These are phyloP conservation scores for Acrocephalus scirpaceus DNA, from an alignment of 2,797 vertebrate genomes.

Conservation along the genomic window DNA sequence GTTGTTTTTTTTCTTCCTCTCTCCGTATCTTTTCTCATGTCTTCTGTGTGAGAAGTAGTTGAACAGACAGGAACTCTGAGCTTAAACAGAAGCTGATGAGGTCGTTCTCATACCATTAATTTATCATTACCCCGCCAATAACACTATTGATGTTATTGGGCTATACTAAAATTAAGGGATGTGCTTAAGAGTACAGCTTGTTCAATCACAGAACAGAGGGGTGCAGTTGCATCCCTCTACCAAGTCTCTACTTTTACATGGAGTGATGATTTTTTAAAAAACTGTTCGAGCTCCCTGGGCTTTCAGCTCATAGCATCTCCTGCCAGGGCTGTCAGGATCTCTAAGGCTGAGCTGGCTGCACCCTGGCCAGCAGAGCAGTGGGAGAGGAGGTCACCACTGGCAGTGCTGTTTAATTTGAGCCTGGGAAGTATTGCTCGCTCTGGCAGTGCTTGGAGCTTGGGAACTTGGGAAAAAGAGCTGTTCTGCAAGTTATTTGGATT, in stretches of 20 bases:
- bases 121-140: not conserved
- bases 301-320: not conserved
- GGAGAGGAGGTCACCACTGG: not conserved
- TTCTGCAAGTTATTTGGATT: not conserved
- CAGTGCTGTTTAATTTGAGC: not conserved
- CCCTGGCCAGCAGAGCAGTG: not conserved
- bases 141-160: not conserved
- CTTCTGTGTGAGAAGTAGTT: not conserved
- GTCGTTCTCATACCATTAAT: not conserved
- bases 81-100: not conserved
- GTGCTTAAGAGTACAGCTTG: not conserved
- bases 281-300: not conserved
- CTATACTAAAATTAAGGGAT: not conserved
- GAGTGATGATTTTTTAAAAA: rapidly evolving
- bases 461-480: not conserved
- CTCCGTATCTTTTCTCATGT: not conserved
- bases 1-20: not conserved
- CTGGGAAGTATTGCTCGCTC: not conserved
- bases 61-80: not conserved
- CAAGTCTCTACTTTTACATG: not conserved
- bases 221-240: not conserved
- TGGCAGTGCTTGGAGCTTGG: not conserved
- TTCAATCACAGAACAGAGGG: not conserved
- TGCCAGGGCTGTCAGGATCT: not conserved
- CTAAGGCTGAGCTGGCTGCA: not conserved